Conservation (phyloP, 2,888 invertebrate genomes). For the Rhodophaea formosa region DNA sequence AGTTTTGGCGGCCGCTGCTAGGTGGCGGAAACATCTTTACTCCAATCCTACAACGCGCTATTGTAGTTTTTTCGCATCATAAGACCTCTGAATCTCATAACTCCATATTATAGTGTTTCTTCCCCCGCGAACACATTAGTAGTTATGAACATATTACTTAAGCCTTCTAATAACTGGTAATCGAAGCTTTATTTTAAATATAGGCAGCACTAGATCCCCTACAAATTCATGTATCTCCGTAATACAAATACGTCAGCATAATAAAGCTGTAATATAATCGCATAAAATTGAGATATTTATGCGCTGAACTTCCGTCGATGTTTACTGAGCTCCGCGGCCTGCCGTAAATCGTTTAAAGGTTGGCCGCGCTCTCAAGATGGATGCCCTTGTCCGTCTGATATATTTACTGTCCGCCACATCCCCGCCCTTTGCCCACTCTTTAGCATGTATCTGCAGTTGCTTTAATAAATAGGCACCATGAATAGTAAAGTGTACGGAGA, state of each 20-base stretch:
- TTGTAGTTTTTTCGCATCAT: no score
- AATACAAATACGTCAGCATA: neutral
- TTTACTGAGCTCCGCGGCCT: constrained; percentile 61
- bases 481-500: constrained; percentile 43
- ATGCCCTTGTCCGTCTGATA: constrained; percentile 74
- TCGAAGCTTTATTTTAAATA: no score
- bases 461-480: constrained; percentile 52
- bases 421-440: constrained; percentile 50
- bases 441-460: constrained; percentile 57
- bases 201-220: no score
- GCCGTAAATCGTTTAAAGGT: constrained; percentile 79
- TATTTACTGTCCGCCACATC: constrained; percentile 72
- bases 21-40: no score
- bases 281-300: constrained; percentile 53
- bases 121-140: no score
- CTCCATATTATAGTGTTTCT: no score
- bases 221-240: no score
- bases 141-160: no score
- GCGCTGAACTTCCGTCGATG: constrained; percentile 49
- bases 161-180: no score
- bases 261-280: constrained; percentile 8
- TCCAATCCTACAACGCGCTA: no score
- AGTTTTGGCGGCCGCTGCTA: no score
- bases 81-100: no score
- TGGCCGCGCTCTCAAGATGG: constrained; percentile 75